Evolutionary conservation across 2,888 invertebrate species (phyloP), one percentile per base, ranked within the genome.

Genomic region (Linyphia triangularis): DNA sequence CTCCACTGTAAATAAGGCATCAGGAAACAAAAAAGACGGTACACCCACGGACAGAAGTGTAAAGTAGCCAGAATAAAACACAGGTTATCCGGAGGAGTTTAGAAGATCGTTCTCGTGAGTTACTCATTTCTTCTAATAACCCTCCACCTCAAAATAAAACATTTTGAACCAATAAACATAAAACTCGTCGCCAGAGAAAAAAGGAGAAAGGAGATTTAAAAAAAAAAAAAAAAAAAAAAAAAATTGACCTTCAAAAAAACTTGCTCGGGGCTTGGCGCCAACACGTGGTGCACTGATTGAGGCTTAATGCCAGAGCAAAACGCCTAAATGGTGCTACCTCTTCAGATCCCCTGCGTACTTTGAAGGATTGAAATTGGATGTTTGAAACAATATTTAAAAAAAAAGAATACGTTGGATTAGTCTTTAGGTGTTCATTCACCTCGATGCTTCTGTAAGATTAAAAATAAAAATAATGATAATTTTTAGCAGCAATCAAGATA

Each of bases 141-240:
- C 65, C 73, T 83, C 83, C 72, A 73, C 72, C 72, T 37, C 37
- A 51, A 83, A 83, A 83, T 83, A 83, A 83, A 83, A 83, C 73
- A 83, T 83, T 73, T 65, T 30, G 13, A 59, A 78, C 73, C 73
- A 83, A 73, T 73, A 83, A 70, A 43, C 70, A 70, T 72, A 83
- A 83, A 83, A 43, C 40, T n/a, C 19, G 59, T 13, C 33, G 33
- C 67, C 51, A 30, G 26, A 5, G 67, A 30, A 30, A 67, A 16
- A 26, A 63, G 63, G 26, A 24, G 22, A 61, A 28, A 10, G 28
- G 65, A 24, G 10, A 40, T 16, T 65, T n/a, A 65, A 65, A 65
- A 28, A 65, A 65, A 65, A 65, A n/a, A 13, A 40, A 10, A 63
- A 16, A 4, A 9, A 33, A n/a, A 13, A 19, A 51, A 78, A 77